A percentile compares a stretch with the other conserved stretches of the same genome.
These are phyloP conservation scores for Lydus trimaculatus DNA, from an alignment of 2,888 invertebrate species.

Conservation along the genomic window DNA sequence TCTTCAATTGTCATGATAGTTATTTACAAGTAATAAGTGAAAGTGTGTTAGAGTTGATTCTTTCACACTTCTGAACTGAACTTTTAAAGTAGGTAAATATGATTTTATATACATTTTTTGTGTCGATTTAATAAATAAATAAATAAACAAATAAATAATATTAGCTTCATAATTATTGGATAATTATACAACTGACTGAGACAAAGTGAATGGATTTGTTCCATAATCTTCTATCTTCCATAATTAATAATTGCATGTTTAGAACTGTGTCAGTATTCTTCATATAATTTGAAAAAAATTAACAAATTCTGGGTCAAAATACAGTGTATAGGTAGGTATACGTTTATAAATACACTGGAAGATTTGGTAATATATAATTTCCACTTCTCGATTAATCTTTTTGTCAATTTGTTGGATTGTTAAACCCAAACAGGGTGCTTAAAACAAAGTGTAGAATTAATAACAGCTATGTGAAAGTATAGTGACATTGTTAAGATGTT, in stretches of 20 bases:
- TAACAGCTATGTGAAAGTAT: too few species aligned
- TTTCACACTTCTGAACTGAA: conserved; percentile 39
- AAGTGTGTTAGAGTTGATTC: conserved; percentile 31
- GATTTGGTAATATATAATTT: too few species aligned
- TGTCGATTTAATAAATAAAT: conserved; percentile 25
- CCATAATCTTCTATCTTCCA: background rate
- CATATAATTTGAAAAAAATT: background rate
- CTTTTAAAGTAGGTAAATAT: conserved; percentile 51
- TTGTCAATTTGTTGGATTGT: too few species aligned
- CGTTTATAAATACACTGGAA: too few species aligned
- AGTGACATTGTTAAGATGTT: too few species aligned
- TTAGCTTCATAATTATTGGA: conserved; percentile 25
- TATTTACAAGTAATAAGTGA: conserved; percentile 27
- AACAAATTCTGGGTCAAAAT: background rate
- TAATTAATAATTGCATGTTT: background rate
- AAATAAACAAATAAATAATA: conserved; percentile 4
- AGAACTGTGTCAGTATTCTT: background rate
- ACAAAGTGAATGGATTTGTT: conserved; percentile 1
- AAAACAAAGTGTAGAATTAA: too few species aligned
- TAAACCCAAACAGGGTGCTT: too few species aligned
- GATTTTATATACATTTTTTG: conserved; percentile 46
- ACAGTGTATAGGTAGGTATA: too few species aligned
- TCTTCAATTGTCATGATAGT: background rate
- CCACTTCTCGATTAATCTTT: too few species aligned
- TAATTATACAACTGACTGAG: conserved; percentile 17